Percentiles rank a stretch among this genome's conserved stretches.
Evolutionary conservation across 2,113 vertebrate genomes (phyloP).

Genomic region (Phrynosoma blainvillii): DNA sequence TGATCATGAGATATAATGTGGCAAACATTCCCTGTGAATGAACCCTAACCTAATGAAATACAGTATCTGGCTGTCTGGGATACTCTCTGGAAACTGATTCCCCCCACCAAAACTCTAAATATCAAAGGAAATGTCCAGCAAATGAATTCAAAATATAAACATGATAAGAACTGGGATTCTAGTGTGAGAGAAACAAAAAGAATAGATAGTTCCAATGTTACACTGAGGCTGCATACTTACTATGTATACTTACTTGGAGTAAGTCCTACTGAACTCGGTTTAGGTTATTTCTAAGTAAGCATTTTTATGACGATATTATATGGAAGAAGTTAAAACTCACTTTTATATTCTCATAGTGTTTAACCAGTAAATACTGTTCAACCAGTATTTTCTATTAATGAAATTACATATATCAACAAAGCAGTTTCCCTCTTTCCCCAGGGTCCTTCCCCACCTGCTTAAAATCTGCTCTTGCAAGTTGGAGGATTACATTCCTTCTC

Average conservation of each 20-base stretch:
- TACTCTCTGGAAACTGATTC: neutral
- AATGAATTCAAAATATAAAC: neutral
- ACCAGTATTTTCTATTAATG: no score
- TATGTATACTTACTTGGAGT: neutral
- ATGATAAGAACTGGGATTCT: neutral
- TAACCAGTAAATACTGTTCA: no score
- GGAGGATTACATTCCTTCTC: accelerated
- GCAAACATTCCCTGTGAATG: neutral
- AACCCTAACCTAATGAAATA: slow-evolving; percentile 4
- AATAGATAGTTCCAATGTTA: neutral
- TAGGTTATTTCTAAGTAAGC: neutral
- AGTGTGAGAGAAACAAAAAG: neutral
- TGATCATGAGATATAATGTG: neutral
- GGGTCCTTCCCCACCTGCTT: no score
- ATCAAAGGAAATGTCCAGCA: neutral
- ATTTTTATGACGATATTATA: neutral
- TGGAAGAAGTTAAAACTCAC: neutral
- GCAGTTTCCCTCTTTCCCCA: neutral
- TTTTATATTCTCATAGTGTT: neutral
- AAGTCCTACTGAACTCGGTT: neutral
- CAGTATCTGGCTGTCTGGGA: neutral
- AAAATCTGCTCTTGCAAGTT: no score
- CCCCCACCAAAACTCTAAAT: neutral
- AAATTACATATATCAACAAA: neutral
- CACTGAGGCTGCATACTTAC: neutral